Percentiles rank a stretch among this genome's conserved stretches.
These are phyloP conservation scores for Rhizoglyphus robini DNA, from an alignment of 1,140 invertebrate species.

Conservation along the genomic window DNA sequence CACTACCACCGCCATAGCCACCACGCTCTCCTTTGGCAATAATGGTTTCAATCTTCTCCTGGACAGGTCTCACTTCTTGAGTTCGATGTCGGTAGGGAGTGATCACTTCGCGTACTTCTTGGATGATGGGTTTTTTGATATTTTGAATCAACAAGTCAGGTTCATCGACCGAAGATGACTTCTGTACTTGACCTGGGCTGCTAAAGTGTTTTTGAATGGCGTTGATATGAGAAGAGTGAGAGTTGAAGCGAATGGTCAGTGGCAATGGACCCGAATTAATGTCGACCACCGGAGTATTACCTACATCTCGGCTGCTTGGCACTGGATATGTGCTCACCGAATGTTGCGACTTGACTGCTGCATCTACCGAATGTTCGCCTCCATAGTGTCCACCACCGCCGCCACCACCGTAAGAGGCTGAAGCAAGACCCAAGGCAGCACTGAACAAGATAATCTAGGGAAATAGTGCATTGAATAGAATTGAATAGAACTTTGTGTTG, in stretches of 20 bases:
- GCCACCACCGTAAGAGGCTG: background rate
- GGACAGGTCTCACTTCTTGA: constrained; percentile 16
- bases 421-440: background rate
- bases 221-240: constrained; percentile 5
- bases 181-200: constrained; percentile 1
- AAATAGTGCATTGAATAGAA: background rate
- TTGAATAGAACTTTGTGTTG: background rate
- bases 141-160: constrained; percentile 10
- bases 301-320: background rate
- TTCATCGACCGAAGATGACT: background rate
- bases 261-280: constrained; percentile 14
- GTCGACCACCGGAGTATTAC: background rate
- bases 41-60: constrained; percentile 13
- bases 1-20: background rate
- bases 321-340: background rate
- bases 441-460: background rate
- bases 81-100: constrained; percentile 4
- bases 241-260: constrained; percentile 11
- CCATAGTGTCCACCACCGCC: background rate
- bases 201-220: constrained; percentile 12
- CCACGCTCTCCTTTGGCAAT: constrained; percentile 4
- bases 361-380: constrained; percentile 6
- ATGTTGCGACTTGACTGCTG: constrained; percentile 6
- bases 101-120: constrained; percentile 16
- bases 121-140: constrained; percentile 14